Evolutionary conservation across 2,888 invertebrate species (phyloP), one percentile per base, ranked within the genome.

Genomic region (Andrena chrysosceles): DNA sequence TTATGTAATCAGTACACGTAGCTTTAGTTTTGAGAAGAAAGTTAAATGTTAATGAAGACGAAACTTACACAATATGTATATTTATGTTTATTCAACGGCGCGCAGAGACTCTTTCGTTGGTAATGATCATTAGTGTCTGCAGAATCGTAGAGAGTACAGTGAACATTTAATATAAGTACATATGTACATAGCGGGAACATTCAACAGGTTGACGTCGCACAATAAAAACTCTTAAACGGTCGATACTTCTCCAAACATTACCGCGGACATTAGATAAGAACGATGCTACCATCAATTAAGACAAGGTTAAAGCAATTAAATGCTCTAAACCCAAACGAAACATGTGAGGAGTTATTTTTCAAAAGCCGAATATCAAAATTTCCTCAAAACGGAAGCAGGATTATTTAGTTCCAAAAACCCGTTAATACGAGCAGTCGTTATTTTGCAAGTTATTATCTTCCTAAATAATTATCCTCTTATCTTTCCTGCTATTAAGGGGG

Each of bases 131-230:
- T 33, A 64, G 48, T 60, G 64, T n/a, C 23, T 35, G 52, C 35
- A 26, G 49, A 31, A 20, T 52, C 63, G 56, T 56, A 26, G 20
- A 64, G 56, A 48, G n/a, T 16, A 16, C 8, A 23, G 52, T 56
- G 42, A 26, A 67, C 42, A 42, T 42, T 42, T 42, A 82, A 60
- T 66, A 42, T 56, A 56, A 42, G 42, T 42, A 26, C 10, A 29
- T 29, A 35, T 23, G 31, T 33, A 31, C 20, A 42, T 6, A 70
- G 49, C 13, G 10, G 26, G 31, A 35, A 42, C 72, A 67, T 71
- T 83, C 84, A 83, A 83, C 83, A 83, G 84, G 84, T 83, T 77
- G 69, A 77, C 31, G 70, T 71, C 48, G 48, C 35, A 83, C 70
- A 83, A 77, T 83, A 83, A 83, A 83, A 83, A 83, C 70, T 78